Conservation (phyloP, 1,140 invertebrate species). For the Melanaphis sacchari region DNA sequence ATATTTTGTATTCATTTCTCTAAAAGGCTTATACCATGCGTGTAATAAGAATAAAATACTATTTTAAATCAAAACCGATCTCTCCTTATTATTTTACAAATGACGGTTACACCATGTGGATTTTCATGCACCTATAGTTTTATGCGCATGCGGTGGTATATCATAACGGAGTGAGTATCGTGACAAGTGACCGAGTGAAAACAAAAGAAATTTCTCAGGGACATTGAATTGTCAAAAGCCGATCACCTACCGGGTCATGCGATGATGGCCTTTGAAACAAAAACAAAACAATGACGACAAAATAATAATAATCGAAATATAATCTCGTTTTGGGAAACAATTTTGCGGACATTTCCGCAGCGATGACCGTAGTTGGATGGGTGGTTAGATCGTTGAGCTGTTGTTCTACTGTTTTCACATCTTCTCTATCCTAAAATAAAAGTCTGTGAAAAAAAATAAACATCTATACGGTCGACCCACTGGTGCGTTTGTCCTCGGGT, state of each 20-base stretch:
- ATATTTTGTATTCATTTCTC: too few species aligned
- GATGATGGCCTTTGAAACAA: background rate
- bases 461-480: constrained; percentile 28
- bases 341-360: background rate
- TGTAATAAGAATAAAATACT: background rate
- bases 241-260: background rate
- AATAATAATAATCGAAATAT: constrained; percentile 18
- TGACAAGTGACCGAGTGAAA: background rate
- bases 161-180: background rate
- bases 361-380: background rate
- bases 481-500: background rate
- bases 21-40: too few species aligned
- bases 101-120: background rate
- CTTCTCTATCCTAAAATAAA: background rate
- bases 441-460: constrained; percentile 31
- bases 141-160: background rate
- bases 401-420: background rate
- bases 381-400: background rate
- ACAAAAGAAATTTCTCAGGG: background rate
- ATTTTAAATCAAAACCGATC: background rate
- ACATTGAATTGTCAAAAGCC: background rate
- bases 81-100: background rate
- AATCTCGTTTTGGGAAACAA: constrained; percentile 18
- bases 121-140: background rate
- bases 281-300: background rate